Conservation (phyloP, 2,888 invertebrate genomes). For the Scaptomyza flava region DNA sequence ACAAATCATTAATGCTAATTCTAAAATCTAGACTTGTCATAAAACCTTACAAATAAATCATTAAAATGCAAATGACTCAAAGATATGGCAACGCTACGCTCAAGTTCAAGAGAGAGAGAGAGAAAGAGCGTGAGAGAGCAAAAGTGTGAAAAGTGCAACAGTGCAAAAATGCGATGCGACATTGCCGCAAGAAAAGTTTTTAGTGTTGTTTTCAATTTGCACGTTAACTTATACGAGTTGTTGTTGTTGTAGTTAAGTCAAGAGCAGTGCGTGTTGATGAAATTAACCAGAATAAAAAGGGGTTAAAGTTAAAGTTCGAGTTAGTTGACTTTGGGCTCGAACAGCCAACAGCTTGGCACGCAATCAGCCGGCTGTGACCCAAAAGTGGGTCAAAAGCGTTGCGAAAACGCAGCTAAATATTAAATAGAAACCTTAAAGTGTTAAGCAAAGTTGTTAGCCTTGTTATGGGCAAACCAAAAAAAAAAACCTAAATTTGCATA, state of each 20-base stretch:
- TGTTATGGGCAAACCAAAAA: constrained; percentile 24
- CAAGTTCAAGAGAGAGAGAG: background rate
- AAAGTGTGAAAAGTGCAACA: constrained; percentile 62
- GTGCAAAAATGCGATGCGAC: constrained; percentile 61
- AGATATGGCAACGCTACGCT: constrained; percentile 51
- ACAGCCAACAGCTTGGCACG: constrained; percentile 58
- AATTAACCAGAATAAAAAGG: constrained; percentile 69
- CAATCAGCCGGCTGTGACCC: constrained; percentile 66
- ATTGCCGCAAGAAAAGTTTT: constrained; percentile 72
- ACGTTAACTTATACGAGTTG: constrained; percentile 1
- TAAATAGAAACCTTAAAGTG: constrained; percentile 14
- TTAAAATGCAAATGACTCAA: constrained; percentile 52
- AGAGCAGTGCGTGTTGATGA: constrained; percentile 75
- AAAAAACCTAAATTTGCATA: constrained; percentile 57
- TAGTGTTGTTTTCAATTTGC: constrained; percentile 67
- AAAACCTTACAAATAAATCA: constrained; percentile 14
- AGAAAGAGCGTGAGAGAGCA: background rate
- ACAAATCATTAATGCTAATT: constrained; percentile 36
- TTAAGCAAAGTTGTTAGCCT: constrained; percentile 41
- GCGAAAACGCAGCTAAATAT: constrained; percentile 65
- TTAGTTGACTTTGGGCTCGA: constrained; percentile 66
- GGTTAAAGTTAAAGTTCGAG: constrained; percentile 68
- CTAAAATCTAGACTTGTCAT: background rate
- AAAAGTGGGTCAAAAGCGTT: constrained; percentile 69
- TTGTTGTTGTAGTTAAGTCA: constrained; percentile 33